Evolutionary conservation across 2,888 invertebrate species (phyloP), one percentile per base, ranked within the genome.

Genomic region (Busseola fusca): DNA sequence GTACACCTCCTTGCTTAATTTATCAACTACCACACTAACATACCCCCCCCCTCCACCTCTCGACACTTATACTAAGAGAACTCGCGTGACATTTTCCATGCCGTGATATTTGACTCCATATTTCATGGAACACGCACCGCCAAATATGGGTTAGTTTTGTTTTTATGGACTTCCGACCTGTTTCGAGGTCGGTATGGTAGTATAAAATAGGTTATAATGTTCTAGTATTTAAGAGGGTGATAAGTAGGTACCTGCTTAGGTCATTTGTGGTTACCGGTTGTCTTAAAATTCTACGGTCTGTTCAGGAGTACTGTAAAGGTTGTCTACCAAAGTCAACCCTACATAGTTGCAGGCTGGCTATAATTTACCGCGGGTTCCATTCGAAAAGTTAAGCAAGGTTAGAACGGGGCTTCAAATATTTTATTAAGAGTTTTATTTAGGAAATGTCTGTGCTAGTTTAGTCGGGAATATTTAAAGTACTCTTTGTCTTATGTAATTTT

Each of bases 71-170:
- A 69, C 72, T 69, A 64, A 63, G 64, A 45, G 63, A 58, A 74
- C 74, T 84, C 45, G 84, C 84, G 84, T 84, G 84, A 73, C 81
- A 68, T 34, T 68, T 54, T 27, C 37, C 45, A 69, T 75, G 42
- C 30, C 79, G 74, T 82, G 79, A 63, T 74, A 72, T 37, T 48
- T 40, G 58, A 71, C 68, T 21, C 83, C 37, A 59, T 75, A 83
- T 66, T 73, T 83, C 81, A 62, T 69, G 71, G 74, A 14, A 21
- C 80, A 80, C 80, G 80, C 84, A 84, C 84, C 58, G 48, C 69
- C 21, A 25, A 77, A 81, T 81, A 82, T 84, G 64, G 84, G 84
- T 85, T 78, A 85, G 77, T 71, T 69, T 71, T 76, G 76, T 68
- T 76, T 82, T 79, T 81, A 82, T 74, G 58, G 30, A 74, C 68